Base-by-base conservation (phyloP, 2,797 vertebrate species). In the Lateolabrax maculatus region DNA sequence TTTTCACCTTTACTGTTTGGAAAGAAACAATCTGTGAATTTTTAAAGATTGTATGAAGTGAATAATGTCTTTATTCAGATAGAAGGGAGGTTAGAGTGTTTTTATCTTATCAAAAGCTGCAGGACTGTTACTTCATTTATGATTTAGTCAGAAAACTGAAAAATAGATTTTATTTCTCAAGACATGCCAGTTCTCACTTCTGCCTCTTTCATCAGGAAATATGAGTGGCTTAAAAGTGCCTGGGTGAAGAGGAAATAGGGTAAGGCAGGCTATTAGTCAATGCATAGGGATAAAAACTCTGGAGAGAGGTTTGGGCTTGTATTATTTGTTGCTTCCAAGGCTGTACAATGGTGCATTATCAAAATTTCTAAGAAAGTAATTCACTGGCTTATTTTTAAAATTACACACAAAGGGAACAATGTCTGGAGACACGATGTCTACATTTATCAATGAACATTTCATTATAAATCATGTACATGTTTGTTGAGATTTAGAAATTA, bases 201-300 rank as follows among this genome's bases (percentile, higher is more conserved):
- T 68, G 39, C 48, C 53, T 83, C 52, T 77, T 87, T 87, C 13
- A 60, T 87, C 34, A 61, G 55, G 63, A 81, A 77, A 56, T 70
- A 64, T 70, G 73, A 89, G 81, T 81, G 75, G 79, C 77, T 87
- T 58, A 83, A 90, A 92, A 86, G 34, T 84, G 80, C 84, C 86
- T 84, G 80, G 79, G 67, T 85, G 86, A 84, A 85, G 76, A 87
- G 77, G 77, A 92, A 87, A 72, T 82, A 84, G 83, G 82, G 34
- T 52, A 52, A 56, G 52, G 75, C 80, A 90, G 63, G 83, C 81
- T 87, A 81, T 81, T 84, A 80, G 74, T 86, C 60, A 71, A 21
- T 84, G 66, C 31, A 85, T 13, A 64, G 64, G 75, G 60, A 84
- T 75, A 71, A 87, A 86, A 79, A 81, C 81, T 87, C 77, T 86